Evolutionary conservation across 2,797 vertebrate species (phyloP).

Genomic region (Sphaeramia orbicularis): DNA sequence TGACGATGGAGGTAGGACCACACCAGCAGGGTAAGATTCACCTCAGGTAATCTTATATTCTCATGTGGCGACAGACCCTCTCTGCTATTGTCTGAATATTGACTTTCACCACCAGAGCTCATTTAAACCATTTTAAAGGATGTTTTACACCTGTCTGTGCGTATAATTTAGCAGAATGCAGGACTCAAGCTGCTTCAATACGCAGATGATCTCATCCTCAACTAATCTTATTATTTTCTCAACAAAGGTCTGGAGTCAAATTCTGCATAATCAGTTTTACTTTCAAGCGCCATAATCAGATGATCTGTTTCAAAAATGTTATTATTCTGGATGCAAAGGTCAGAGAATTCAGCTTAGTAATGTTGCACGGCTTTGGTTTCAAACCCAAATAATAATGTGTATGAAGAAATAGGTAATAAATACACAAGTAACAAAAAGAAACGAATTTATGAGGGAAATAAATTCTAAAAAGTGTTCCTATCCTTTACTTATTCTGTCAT

Average conservation of each 20-base stretch:
- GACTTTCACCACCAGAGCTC: slow-evolving; percentile 21
- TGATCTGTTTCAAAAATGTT: neutral
- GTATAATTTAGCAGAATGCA: slow-evolving; percentile 6
- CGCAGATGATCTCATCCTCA: slow-evolving; percentile 9
- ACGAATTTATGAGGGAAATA: neutral
- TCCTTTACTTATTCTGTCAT: slow-evolving; percentile 8
- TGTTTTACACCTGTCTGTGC: slow-evolving; percentile 29
- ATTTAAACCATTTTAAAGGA: slow-evolving; percentile 18
- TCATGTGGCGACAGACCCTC: slow-evolving; percentile 18
- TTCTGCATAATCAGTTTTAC: neutral
- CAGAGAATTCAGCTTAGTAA: slow-evolving; percentile 5
- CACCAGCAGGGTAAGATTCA: too few species aligned
- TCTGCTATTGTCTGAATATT: slow-evolving; percentile 24
- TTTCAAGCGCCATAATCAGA: slow-evolving; percentile 7
- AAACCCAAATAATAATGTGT: neutral
- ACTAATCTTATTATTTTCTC: slow-evolving; percentile 7
- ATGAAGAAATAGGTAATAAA: neutral
- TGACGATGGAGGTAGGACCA: too few species aligned
- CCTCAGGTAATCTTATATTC: slow-evolving; percentile 15
- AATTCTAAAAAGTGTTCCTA: neutral
- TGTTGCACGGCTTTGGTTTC: neutral
- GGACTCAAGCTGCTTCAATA: slow-evolving; percentile 8
- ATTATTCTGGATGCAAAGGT: slow-evolving; percentile 22
- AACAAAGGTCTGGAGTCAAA: slow-evolving; percentile 27
- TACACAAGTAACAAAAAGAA: neutral